Evolutionary conservation across 2,888 invertebrate genomes (phyloP), one percentile per base, ranked within the genome.

Genomic region (Eledona agricola): DNA sequence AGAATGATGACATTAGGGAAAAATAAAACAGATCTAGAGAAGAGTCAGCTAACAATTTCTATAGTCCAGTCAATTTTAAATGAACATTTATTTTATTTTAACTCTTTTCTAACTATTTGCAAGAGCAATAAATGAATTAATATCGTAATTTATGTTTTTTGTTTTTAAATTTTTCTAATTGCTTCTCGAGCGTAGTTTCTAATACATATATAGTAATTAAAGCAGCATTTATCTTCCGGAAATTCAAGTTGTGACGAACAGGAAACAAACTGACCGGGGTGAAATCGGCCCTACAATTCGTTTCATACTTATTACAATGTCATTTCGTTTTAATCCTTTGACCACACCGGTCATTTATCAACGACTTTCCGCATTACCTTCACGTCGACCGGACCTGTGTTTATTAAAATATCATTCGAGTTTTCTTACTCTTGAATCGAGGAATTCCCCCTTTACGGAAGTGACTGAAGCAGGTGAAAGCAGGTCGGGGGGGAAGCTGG

Each of bases 261-360:
- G 43, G 43, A 43, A 51, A 45, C 37, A 20, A 10, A 11, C 34
- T 29, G 51, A 37, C 45, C 52, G 37, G 47, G 51, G 51, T 22
- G 51, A 20, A 37, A 51, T 45, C 28, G 29, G 35, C 42, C 43
- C 26, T 42, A 42, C 51, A 51, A 51, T 43, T 43, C 45, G 58
- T 62, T 55, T 58, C 59, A 60, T 64, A 64, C 64, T 65, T 63
- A 65, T 66, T 64, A 65, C 60, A 58, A 57, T 64, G 65, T 65
- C 64, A 64, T 63, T 58, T 50, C 54, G 49, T 58, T 55, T 55
- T 62, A 63, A 62, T 63, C 62, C 60, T 53, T 51, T 59, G 65
- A 56, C 62, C 64, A 60, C 32, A 61, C n/a, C n/a, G 66, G 67
- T 67, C 67, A 66, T 66, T 65, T 62, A 66, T 66, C 66, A 65